Percentiles rank a stretch among this genome's conserved stretches.
phyloP scores from a whole-genome alignment of 2,113 vertebrate genomes.

The Camelus bactrianus region DNA sequence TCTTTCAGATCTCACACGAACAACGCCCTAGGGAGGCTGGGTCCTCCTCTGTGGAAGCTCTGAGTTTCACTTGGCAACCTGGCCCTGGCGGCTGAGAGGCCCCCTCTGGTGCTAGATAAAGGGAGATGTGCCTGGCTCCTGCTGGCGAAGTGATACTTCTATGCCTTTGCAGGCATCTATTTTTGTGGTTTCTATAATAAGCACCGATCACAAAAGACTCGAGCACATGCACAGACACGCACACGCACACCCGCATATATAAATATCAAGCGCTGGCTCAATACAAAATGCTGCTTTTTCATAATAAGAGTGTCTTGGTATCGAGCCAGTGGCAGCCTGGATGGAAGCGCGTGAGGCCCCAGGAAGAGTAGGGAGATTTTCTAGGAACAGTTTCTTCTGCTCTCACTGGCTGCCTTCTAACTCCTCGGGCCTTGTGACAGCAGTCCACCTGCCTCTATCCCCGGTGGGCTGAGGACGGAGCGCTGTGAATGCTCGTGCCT shows the following conservation, averaged over 20 bases:
- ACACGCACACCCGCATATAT: slow-evolving; percentile 52
- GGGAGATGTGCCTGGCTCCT: slow-evolving; percentile 63
- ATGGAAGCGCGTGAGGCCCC: background rate
- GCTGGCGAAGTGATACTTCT: slow-evolving; percentile 64
- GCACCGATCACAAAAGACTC: slow-evolving; percentile 74
- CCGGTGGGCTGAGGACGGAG: background rate
- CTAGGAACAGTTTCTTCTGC: slow-evolving; percentile 20
- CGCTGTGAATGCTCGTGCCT: fast-evolving
- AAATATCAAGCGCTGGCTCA: slow-evolving; percentile 59
- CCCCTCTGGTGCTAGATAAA: slow-evolving; percentile 68
- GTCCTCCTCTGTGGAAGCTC: slow-evolving; percentile 17
- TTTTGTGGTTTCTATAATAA: slow-evolving; percentile 80
- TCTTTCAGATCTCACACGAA: slow-evolving; percentile 20
- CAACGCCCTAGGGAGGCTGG: slow-evolving; percentile 56
- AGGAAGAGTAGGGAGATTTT: slow-evolving; percentile 50
- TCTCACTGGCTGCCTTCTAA: background rate
- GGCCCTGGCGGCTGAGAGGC: slow-evolving; percentile 28
- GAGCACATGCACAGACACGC: slow-evolving; percentile 71
- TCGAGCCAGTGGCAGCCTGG: slow-evolving; percentile 1
- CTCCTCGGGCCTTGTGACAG: background rate
- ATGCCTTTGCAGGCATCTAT: slow-evolving; percentile 77
- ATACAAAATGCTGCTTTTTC: slow-evolving; percentile 65
- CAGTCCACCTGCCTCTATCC: background rate
- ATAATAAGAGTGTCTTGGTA: slow-evolving; percentile 73
- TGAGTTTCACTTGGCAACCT: slow-evolving; percentile 28